phyloP scores from a whole-genome alignment of 2,888 invertebrate species.

The Hyalella azteca region DNA sequence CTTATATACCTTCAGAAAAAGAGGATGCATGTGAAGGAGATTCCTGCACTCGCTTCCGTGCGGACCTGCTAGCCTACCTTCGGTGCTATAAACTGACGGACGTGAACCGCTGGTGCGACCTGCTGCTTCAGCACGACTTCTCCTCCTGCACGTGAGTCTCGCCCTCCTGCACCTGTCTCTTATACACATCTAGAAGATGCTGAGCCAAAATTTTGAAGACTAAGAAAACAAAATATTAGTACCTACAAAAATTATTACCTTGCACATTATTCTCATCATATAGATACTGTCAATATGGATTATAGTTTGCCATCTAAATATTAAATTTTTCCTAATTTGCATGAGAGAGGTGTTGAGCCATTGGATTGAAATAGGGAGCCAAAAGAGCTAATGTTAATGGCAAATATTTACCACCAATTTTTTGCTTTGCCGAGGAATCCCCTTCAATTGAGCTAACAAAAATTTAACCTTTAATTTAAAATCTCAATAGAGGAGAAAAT shows the following conservation, averaged over 20 bases:
- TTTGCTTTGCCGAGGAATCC: background rate
- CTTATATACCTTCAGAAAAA: no score
- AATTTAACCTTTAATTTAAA: background rate
- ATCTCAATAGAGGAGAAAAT: background rate
- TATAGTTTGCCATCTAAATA: no score
- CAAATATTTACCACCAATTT: no score
- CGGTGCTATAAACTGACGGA: constrained; percentile 73
- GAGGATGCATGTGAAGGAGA: constrained; percentile 70
- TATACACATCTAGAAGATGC: no score
- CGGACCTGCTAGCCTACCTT: constrained; percentile 77
- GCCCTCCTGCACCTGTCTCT: background rate
- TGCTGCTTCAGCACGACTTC: constrained; percentile 80
- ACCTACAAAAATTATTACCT: background rate
- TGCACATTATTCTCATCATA: background rate
- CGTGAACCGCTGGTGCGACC: constrained; percentile 75
- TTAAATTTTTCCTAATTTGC: no score
- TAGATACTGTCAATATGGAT: no score
- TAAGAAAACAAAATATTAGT: background rate
- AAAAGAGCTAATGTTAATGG: no score
- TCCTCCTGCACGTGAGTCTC: constrained; percentile 74
- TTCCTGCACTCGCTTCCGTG: constrained; percentile 83
- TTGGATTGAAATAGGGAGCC: no score
- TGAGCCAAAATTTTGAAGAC: no score
- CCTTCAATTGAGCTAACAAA: background rate
- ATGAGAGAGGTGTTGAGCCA: no score